These are phyloP conservation scores for Drosophila nigricruria DNA, from an alignment of 2,888 invertebrate genomes.

Conservation along the genomic window DNA sequence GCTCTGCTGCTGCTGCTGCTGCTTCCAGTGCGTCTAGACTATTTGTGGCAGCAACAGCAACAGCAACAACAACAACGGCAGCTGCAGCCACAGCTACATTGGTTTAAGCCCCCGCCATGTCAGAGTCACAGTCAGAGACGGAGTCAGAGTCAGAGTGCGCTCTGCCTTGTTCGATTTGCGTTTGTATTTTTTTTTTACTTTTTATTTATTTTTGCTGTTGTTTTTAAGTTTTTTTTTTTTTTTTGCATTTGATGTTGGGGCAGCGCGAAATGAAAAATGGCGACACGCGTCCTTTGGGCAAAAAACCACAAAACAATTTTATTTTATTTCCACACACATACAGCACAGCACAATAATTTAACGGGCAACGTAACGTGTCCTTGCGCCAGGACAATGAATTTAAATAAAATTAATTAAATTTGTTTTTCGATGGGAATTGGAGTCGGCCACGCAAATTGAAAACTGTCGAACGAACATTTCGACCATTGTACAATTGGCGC, in stretches of 20 bases:
- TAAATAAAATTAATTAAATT: conserved; percentile 73
- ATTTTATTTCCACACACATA: conserved; percentile 62
- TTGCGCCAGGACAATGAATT: conserved; percentile 59
- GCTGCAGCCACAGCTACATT: conserved; percentile 27
- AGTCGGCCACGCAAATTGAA: conserved; percentile 25
- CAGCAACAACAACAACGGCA: conserved; percentile 26
- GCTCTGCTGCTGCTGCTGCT: conserved; percentile 1
- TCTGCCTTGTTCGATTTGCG: conserved; percentile 59
- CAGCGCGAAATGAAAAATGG: conserved; percentile 64
- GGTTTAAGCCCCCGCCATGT: conserved; percentile 29
- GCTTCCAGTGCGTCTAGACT: conserved; percentile 52
- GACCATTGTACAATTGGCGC: conserved; percentile 28
- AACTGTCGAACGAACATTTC: conserved; percentile 20
- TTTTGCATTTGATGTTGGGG: conserved; percentile 26
- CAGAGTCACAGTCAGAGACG: conserved; percentile 26
- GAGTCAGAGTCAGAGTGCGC: conserved; percentile 20
- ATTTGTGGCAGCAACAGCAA: conserved; percentile 34
- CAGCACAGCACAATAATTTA: conserved; percentile 49
- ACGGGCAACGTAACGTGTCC: conserved; percentile 52
- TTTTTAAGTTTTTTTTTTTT: conserved; percentile 20
- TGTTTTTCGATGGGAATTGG: conserved; percentile 48
- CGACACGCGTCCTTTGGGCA: conserved; percentile 70
- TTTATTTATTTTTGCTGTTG: conserved; percentile 26
- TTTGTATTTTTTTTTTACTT: conserved; percentile 33
- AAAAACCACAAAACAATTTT: conserved; percentile 76